Evolutionary conservation across 1,140 invertebrate genomes (phyloP).

Genomic region (Sipha flava): DNA sequence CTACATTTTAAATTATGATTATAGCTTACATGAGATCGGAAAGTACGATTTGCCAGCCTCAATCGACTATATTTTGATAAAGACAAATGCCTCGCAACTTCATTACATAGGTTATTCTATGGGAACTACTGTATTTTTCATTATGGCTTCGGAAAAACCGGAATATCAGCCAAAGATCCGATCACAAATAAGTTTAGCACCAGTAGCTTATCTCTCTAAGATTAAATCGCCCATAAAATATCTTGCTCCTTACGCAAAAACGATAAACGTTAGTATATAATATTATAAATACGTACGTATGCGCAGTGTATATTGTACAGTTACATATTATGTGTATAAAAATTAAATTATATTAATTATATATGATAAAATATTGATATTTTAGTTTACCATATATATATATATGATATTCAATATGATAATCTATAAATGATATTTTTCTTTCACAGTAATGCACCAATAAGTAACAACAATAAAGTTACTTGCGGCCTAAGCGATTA

Average conservation of each 20-base stretch:
- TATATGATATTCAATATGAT: no score
- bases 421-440: no score
- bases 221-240: slow-evolving; percentile 52
- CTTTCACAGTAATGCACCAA: no score
- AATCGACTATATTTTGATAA: slow-evolving; percentile 51
- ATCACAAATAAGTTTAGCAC: slow-evolving; percentile 26
- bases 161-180: slow-evolving; percentile 48
- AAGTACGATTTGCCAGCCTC: slow-evolving; percentile 54
- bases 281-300: no score
- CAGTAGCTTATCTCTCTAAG: slow-evolving; percentile 3
- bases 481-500: no score
- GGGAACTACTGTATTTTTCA: slow-evolving; percentile 49
- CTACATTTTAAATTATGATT: neutral
- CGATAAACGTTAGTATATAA: slow-evolving; percentile 19
- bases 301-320: no score
- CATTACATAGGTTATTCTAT: slow-evolving; percentile 54
- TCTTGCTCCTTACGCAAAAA: slow-evolving; percentile 47
- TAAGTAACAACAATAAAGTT: no score
- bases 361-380: no score
- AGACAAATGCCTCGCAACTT: slow-evolving; percentile 46
- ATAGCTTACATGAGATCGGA: slow-evolving; percentile 56
- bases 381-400: no score
- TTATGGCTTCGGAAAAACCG: slow-evolving; percentile 46
- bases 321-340: no score
- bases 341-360: no score